Conservation (phyloP, 2,888 invertebrate genomes). For the Diplazon laetatorius region DNA sequence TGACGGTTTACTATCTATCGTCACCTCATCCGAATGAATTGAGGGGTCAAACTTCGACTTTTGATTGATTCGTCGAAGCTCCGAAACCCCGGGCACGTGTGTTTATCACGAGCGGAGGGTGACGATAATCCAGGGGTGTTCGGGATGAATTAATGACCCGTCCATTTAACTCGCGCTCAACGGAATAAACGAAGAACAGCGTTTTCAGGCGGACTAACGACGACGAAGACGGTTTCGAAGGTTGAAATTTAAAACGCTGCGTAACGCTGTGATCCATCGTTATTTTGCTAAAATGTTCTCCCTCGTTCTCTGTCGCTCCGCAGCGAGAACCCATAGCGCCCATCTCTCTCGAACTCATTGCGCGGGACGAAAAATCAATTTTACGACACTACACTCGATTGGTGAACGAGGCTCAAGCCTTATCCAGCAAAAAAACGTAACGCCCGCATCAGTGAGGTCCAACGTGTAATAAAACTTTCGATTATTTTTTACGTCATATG, state of each 20-base stretch:
- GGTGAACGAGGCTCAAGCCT: too few relatives aligned
- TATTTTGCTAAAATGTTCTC: too few relatives aligned
- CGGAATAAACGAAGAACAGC: constrained; percentile 30
- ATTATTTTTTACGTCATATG: too few relatives aligned
- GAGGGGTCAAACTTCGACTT: constrained; percentile 45
- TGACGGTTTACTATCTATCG: constrained; percentile 9
- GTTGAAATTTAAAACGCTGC: constrained; percentile 44
- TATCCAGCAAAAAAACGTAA: too few relatives aligned
- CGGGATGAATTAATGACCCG: constrained; percentile 61
- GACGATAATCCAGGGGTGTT: constrained; percentile 10
- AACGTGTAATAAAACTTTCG: too few relatives aligned
- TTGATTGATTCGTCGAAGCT: constrained; percentile 55
- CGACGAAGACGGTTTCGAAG: constrained; percentile 29
- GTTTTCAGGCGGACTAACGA: constrained; percentile 14
- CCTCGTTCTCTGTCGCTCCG: too few relatives aligned
- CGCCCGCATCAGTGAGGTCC: too few relatives aligned
- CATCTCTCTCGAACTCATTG: too few relatives aligned
- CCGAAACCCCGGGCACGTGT: constrained; percentile 7
- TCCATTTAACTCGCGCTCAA: constrained; percentile 61
- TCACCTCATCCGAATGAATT: constrained; percentile 34
- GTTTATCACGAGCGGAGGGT: neutral
- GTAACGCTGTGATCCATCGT: constrained; percentile 44
- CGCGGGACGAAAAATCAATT: constrained; percentile 14
- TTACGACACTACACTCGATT: too few relatives aligned
- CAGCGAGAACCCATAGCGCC: too few relatives aligned